Conservation (phyloP, 2,113 vertebrate species). For the Lynx canadensis region DNA sequence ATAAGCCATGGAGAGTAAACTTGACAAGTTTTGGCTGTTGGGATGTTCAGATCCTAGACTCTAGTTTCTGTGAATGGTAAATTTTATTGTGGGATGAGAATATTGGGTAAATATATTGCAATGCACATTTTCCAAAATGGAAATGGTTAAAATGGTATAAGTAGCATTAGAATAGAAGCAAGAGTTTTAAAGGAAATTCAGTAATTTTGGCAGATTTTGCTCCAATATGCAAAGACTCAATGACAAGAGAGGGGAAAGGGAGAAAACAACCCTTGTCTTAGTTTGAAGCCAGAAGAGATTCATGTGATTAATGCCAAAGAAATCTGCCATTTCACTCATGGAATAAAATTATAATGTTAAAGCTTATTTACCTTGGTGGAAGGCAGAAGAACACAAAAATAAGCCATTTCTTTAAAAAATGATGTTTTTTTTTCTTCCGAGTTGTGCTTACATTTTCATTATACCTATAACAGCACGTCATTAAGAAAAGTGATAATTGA, state of each 20-base stretch:
- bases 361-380: neutral
- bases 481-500: constrained; percentile 75
- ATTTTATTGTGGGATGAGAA: neutral
- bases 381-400: constrained; percentile 3
- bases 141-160: neutral
- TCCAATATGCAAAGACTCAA: neutral
- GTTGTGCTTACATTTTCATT: constrained; percentile 53
- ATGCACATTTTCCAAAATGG: neutral
- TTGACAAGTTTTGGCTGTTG: neutral
- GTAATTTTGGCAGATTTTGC: neutral
- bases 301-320: neutral
- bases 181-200: neutral
- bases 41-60: neutral
- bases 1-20: neutral
- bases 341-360: neutral
- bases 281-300: neutral
- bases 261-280: neutral
- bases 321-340: neutral
- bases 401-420: constrained; percentile 18
- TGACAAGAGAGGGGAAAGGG: neutral
- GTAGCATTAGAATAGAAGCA: neutral
- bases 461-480: neutral
- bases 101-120: neutral
- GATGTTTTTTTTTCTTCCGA: neutral
- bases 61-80: neutral